These are phyloP conservation scores for Ciona savignyi DNA, from an alignment of 23 tunicate species.

Conservation along the genomic window DNA sequence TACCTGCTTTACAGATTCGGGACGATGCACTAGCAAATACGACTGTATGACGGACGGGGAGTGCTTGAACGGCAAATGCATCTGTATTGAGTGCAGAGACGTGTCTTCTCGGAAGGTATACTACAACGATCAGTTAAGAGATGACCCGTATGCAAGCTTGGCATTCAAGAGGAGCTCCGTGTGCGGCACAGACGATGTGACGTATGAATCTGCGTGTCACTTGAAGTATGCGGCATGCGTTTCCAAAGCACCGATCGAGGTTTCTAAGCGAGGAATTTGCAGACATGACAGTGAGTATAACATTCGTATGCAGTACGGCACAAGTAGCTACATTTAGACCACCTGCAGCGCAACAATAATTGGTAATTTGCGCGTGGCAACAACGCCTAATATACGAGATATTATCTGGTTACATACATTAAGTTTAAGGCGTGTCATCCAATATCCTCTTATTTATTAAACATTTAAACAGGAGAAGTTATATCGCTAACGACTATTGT, in stretches of 20 bases:
- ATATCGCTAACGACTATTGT: too few species aligned
- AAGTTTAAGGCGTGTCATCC: too few species aligned
- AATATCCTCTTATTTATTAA: too few species aligned
- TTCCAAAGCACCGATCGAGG: conserved; percentile 1
- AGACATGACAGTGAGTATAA: conserved; percentile 21
- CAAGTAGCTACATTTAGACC: too few species aligned
- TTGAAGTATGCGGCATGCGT: conserved; percentile 47
- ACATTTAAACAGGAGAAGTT: too few species aligned
- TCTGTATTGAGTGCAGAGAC: conserved; percentile 23
- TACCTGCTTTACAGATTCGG: too few species aligned
- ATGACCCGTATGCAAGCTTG: not conserved
- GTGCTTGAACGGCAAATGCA: conserved; percentile 32
- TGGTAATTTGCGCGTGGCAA: too few species aligned
- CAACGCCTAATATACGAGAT: too few species aligned
- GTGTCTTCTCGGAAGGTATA: conserved; percentile 19
- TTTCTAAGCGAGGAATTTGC: conserved; percentile 14
- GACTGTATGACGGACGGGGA: conserved; percentile 28
- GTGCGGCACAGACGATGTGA: conserved; percentile 44
- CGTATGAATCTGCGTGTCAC: conserved; percentile 57
- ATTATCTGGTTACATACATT: too few species aligned
- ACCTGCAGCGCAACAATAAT: too few species aligned
- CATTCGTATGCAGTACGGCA: too few species aligned
- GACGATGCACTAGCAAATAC: conserved; percentile 5
- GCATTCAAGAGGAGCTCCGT: conserved; percentile 32
- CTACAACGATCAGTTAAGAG: not conserved